phyloP scores from a whole-genome alignment of 2,888 invertebrate species.

The Blastobasis lacticolella region DNA sequence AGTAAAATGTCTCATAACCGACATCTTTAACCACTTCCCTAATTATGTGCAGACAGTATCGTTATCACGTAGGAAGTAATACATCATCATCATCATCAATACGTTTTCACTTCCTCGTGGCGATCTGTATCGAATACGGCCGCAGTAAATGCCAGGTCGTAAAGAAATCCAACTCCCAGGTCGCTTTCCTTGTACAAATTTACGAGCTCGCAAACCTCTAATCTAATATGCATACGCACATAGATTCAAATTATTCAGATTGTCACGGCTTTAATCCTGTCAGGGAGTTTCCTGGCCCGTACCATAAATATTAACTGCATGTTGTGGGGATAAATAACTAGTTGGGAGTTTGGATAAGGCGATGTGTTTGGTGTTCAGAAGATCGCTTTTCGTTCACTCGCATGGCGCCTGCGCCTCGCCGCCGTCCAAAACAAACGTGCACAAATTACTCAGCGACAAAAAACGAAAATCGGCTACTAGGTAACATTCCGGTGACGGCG shows the following conservation, averaged over 20 bases:
- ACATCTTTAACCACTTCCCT: too few relatives aligned
- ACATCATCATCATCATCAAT: too few relatives aligned
- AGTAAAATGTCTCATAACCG: too few relatives aligned
- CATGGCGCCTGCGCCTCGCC: too few relatives aligned
- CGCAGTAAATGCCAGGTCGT: too few relatives aligned
- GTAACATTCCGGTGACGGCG: conserved; percentile 8
- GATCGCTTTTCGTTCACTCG: not conserved
- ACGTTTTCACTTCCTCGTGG: too few relatives aligned
- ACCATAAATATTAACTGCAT: conserved; percentile 3
- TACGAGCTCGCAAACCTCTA: not conserved
- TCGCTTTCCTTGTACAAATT: too few relatives aligned
- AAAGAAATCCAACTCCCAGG: too few relatives aligned
- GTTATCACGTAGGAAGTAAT: too few relatives aligned
- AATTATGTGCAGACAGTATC: too few relatives aligned
- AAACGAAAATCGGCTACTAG: conserved; percentile 9
- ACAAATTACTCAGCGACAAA: conserved; percentile 8
- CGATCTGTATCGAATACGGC: too few relatives aligned
- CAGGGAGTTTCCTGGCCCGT: conserved; percentile 3
- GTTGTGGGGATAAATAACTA: conserved; percentile 1
- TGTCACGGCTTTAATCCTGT: conserved; percentile 2
- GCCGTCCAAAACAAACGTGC: conserved; percentile 4
- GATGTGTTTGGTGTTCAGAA: conserved; percentile 7
- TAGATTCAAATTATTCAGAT: not conserved
- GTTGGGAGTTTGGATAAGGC: not conserved
- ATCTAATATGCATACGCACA: not conserved